Percentiles rank a stretch among this genome's conserved stretches.
phyloP scores from a whole-genome alignment of 2,113 vertebrate genomes.

The Leptodactylus fuscus region DNA sequence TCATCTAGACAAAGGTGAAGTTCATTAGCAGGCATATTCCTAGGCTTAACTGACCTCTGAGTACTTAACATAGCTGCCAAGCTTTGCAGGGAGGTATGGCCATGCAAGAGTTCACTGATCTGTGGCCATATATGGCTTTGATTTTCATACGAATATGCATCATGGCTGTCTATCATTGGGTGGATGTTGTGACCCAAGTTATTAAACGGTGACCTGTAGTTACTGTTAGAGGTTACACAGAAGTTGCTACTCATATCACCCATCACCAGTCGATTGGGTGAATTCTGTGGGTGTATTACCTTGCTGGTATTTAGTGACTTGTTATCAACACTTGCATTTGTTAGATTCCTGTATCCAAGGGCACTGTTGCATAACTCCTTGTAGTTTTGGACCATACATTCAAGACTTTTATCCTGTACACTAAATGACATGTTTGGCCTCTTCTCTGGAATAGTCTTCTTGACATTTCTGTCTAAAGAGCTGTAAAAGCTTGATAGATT shows the following conservation, averaged over 20 bases:
- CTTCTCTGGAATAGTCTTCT: constrained; percentile 71
- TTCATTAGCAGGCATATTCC: constrained; percentile 72
- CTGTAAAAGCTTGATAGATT: constrained; percentile 71
- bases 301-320: constrained; percentile 55
- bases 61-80: constrained; percentile 71
- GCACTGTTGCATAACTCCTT: constrained; percentile 71
- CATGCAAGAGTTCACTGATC: constrained; percentile 68
- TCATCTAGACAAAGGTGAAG: constrained; percentile 77
- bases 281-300: constrained; percentile 60
- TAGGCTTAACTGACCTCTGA: constrained; percentile 73
- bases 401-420: constrained; percentile 68
- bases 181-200: constrained; percentile 65
- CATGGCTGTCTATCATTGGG: constrained; percentile 71
- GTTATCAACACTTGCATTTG: constrained; percentile 67
- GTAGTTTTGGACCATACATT: constrained; percentile 69
- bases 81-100: constrained; percentile 67
- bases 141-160: constrained; percentile 70
- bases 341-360: constrained; percentile 68
- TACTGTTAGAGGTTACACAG: constrained; percentile 66
- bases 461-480: constrained; percentile 70
- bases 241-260: constrained; percentile 70
- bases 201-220: constrained; percentile 66
- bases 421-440: constrained; percentile 67
- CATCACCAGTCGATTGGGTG: constrained; percentile 70
- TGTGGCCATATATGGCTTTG: constrained; percentile 71